Percentiles rank a stretch among this genome's conserved stretches.
These are phyloP conservation scores for Pteronura brasiliensis DNA, from an alignment of 2,113 vertebrate species.

Conservation along the genomic window DNA sequence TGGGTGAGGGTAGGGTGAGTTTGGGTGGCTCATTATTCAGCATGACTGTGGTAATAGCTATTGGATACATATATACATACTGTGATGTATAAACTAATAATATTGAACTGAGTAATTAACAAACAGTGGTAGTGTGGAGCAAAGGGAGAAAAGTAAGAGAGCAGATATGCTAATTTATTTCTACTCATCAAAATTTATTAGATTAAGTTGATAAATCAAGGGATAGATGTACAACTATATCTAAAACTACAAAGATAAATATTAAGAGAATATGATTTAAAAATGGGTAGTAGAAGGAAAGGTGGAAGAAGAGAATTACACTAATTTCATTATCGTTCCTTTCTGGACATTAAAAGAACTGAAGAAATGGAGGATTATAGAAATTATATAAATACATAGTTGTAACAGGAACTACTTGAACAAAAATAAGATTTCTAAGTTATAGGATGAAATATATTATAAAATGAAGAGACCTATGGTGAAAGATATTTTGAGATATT, in stretches of 20 bases:
- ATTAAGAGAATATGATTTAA: not conserved
- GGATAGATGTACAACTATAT: not conserved
- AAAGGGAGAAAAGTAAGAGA: not conserved
- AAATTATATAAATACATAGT: not conserved
- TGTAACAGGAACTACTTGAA: not conserved
- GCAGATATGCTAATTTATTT: not conserved
- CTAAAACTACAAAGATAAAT: not conserved
- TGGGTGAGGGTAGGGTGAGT: not conserved
- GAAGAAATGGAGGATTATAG: not conserved
- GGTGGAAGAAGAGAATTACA: not conserved
- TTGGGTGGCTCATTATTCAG: not conserved
- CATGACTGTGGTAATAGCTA: not conserved
- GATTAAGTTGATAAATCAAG: not conserved
- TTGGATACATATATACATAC: not conserved
- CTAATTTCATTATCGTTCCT: not conserved
- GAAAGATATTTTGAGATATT: not conserved
- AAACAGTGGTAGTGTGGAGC: not conserved
- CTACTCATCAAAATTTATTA: not conserved
- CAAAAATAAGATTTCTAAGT: not conserved
- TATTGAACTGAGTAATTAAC: not conserved
- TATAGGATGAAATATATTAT: not conserved
- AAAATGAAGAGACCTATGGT: not conserved
- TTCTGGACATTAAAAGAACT: not conserved
- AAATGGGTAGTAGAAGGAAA: not conserved
- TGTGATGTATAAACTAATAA: not conserved